Evolutionary conservation across 2,888 invertebrate genomes (phyloP).

Genomic region (Coremacera marginata): DNA sequence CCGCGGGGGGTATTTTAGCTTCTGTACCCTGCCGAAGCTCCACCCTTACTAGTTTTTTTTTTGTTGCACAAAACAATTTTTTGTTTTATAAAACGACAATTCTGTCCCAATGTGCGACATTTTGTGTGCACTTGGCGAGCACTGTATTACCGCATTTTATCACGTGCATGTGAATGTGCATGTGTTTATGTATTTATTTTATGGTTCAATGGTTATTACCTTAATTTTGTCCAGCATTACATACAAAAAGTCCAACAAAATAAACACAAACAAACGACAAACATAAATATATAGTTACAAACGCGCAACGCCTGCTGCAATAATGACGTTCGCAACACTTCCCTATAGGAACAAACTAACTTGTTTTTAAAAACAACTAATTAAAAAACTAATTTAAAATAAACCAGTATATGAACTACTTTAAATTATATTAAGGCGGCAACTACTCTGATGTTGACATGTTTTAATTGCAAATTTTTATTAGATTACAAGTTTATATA

Average conservation of each 20-base stretch:
- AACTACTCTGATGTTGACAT: too few relatives aligned
- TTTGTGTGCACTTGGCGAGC: not conserved
- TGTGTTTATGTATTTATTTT: slow-evolving; percentile 39
- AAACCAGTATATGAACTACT: too few relatives aligned
- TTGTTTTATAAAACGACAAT: not conserved
- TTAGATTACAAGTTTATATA: too few relatives aligned
- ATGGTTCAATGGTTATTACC: slow-evolving; percentile 44
- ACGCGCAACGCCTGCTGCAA: not conserved
- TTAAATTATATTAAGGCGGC: too few relatives aligned
- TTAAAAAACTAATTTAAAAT: too few relatives aligned
- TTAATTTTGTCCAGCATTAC: slow-evolving; percentile 14
- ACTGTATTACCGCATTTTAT: not conserved
- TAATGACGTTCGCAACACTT: not conserved
- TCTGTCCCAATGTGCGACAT: not conserved
- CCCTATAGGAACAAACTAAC: too few relatives aligned
- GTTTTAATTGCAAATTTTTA: too few relatives aligned
- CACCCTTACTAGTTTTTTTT: not conserved
- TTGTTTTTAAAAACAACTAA: too few relatives aligned
- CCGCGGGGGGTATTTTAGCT: too few relatives aligned
- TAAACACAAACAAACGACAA: slow-evolving; percentile 2
- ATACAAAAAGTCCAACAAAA: not conserved
- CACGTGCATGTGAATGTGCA: slow-evolving; percentile 19
- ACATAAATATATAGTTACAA: not conserved
- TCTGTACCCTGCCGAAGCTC: too few relatives aligned
- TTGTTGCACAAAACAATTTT: not conserved